phyloP scores from a whole-genome alignment of 2,113 vertebrate species.

The Petrocephalus microphthalmus region DNA sequence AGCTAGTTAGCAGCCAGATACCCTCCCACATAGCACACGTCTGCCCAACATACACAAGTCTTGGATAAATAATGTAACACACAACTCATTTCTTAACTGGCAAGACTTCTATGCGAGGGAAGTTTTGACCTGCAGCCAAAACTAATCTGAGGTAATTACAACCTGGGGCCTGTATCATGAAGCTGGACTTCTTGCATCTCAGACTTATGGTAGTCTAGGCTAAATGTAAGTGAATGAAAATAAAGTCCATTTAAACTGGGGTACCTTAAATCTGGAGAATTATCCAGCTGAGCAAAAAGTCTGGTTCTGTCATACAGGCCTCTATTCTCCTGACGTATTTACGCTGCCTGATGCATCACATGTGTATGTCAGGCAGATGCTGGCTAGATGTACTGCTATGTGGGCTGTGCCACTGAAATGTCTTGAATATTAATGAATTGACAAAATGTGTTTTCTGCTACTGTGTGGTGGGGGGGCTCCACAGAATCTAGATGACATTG shows the following conservation, averaged over 20 bases:
- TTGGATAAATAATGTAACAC: not conserved
- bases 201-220: not conserved
- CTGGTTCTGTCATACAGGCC: not conserved
- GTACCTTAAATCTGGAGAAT: not conserved
- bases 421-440: not conserved
- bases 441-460: not conserved
- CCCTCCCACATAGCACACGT: constrained; percentile 6
- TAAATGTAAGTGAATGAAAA: not conserved
- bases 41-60: not conserved
- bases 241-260: not conserved
- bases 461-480: not conserved
- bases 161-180: not conserved
- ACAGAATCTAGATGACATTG: not conserved
- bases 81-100: not conserved
- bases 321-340: not conserved
- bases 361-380: not conserved
- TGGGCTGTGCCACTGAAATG: not conserved
- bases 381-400: not conserved
- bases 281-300: not conserved
- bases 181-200: not conserved
- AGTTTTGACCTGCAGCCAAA: not conserved
- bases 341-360: not conserved
- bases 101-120: not conserved
- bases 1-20: not conserved
- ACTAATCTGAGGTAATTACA: constrained; percentile 2